Conservation (phyloP, 2,797 vertebrate genomes). For the Micromesistius poutassou region DNA sequence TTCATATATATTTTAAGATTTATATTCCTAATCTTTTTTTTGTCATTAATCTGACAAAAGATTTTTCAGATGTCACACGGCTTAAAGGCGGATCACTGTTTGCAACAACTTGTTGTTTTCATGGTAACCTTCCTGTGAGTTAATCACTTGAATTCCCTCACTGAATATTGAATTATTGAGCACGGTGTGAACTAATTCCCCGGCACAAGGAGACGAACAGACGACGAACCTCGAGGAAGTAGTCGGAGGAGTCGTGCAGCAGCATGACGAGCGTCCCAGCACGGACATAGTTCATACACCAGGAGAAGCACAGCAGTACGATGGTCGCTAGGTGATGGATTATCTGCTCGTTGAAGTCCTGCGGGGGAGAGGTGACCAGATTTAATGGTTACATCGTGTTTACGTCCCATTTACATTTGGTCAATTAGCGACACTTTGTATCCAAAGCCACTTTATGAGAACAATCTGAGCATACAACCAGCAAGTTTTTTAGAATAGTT, state of each 20-base stretch:
- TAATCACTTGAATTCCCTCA: background rate
- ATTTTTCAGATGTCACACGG: background rate
- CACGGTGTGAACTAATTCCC: background rate
- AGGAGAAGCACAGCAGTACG: conserved; percentile 94
- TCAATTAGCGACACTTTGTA: background rate
- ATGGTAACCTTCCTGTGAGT: background rate
- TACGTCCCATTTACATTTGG: background rate
- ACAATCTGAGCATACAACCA: background rate
- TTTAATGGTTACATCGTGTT: background rate
- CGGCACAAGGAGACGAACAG: background rate
- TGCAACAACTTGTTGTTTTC: background rate
- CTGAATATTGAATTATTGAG: background rate
- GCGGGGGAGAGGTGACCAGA: background rate
- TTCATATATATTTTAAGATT: background rate
- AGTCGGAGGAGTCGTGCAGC: conserved; percentile 91
- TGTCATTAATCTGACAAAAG: background rate
- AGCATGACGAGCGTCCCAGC: conserved; percentile 94
- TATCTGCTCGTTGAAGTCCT: conserved; percentile 96
- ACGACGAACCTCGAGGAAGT: conserved; percentile 84
- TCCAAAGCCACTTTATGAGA: background rate
- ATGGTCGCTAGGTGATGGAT: conserved; percentile 94
- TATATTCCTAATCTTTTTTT: background rate
- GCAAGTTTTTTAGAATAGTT: background rate
- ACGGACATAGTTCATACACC: conserved; percentile 92
- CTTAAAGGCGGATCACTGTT: background rate